Percentiles rank a stretch among this genome's conserved stretches.
phyloP scores from a whole-genome alignment of 1,140 invertebrate genomes.

The Mactra quadrangularis region DNA sequence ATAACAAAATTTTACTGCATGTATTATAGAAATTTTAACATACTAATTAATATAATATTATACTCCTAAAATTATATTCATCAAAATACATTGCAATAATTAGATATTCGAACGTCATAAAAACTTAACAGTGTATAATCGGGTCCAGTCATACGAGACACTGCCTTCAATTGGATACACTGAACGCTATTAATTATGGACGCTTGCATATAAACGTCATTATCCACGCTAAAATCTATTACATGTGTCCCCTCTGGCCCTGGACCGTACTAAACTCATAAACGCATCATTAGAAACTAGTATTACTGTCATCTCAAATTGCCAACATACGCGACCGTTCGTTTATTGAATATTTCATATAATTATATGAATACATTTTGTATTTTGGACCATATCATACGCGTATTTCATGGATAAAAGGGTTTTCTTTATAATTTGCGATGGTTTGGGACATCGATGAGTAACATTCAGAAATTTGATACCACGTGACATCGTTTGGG shows the following conservation, averaged over 20 bases:
- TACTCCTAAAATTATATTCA: too few species aligned
- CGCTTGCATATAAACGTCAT: conserved; percentile 21
- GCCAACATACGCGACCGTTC: not conserved
- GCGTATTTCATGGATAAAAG: not conserved
- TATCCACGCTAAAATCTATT: conserved; percentile 9
- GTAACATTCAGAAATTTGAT: not conserved
- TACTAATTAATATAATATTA: too few species aligned
- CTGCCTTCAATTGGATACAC: not conserved
- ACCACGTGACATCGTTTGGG: too few species aligned
- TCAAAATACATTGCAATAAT: too few species aligned
- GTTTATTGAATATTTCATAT: conserved; percentile 39
- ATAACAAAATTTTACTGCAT: too few species aligned
- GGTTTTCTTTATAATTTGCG: not conserved
- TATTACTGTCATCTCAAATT: conserved; percentile 7
- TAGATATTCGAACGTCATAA: too few species aligned
- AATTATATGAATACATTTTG: too few species aligned
- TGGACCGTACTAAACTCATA: not conserved
- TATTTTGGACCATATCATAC: too few species aligned
- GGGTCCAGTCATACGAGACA: not conserved
- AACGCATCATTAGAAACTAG: conserved; percentile 23
- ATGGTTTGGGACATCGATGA: not conserved
- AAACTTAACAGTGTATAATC: too few species aligned
- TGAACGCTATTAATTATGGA: not conserved
- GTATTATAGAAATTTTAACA: too few species aligned
- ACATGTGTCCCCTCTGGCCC: conserved; percentile 2